These are phyloP conservation scores for Parauchenoglanis punctatus DNA, from an alignment of 2,797 vertebrate genomes.

Conservation along the genomic window DNA sequence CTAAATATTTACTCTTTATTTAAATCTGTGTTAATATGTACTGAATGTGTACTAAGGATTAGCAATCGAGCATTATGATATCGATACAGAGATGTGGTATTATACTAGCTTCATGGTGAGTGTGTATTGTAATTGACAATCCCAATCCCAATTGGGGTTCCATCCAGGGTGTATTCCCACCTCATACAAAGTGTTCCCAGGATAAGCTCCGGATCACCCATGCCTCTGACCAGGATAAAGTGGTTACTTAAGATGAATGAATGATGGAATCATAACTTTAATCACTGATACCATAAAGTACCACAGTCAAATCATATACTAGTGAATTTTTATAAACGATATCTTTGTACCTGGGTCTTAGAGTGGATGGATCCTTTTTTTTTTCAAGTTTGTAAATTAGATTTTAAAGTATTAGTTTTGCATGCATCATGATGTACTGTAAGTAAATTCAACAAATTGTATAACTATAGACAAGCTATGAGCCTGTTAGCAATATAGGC, in stretches of 20 bases:
- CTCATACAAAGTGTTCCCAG: neutral
- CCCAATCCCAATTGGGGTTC: neutral
- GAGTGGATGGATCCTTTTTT: neutral
- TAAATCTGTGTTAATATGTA: neutral
- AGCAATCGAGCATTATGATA: neutral
- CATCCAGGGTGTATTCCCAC: neutral
- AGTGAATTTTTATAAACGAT: neutral
- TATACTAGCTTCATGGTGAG: neutral
- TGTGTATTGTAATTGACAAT: neutral
- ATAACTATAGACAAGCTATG: conserved; percentile 14
- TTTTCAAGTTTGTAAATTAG: conserved; percentile 8
- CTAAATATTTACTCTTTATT: neutral
- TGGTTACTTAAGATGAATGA: neutral
- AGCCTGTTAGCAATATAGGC: conserved; percentile 21
- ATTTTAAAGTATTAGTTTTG: conserved; percentile 16
- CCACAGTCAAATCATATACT: neutral
- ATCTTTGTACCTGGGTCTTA: neutral
- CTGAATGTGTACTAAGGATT: neutral
- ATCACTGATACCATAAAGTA: neutral
- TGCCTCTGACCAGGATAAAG: neutral
- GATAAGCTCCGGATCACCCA: neutral
- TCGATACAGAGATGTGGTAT: neutral
- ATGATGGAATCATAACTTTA: neutral
- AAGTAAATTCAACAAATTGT: conserved; percentile 14
- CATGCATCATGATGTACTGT: conserved; percentile 6